phyloP scores from a whole-genome alignment of 1,140 invertebrate species.

The Pollicipes pollicipes region DNA sequence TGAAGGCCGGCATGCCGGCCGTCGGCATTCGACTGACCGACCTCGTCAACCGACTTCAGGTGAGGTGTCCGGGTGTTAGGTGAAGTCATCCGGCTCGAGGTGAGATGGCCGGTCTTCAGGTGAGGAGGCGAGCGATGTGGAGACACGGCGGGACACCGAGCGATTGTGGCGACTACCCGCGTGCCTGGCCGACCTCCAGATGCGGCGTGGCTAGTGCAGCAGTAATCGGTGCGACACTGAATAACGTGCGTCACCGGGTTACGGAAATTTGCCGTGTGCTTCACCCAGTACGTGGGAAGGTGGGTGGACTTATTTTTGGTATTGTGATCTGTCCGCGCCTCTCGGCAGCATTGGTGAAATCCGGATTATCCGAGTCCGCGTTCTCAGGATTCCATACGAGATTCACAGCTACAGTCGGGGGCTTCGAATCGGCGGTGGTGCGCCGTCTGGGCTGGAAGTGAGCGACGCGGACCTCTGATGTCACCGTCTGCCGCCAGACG shows the following conservation, averaged over 20 bases:
- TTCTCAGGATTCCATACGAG: conserved; percentile 28
- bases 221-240: too few species aligned
- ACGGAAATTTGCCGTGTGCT: conserved; percentile 51
- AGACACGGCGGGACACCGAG: too few species aligned
- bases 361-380: too few species aligned
- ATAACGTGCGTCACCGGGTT: too few species aligned
- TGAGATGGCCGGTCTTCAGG: conserved; percentile 17
- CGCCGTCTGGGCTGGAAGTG: conserved; percentile 51
- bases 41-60: too few species aligned
- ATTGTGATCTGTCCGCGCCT: too few species aligned
- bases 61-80: too few species aligned
- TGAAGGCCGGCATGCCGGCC: conserved; percentile 60
- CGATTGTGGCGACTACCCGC: too few species aligned
- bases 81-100: conserved; percentile 58
- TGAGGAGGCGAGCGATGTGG: neutral
- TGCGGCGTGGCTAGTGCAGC: too few species aligned
- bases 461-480: conserved; percentile 23
- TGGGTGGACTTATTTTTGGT: conserved; percentile 47
- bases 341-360: too few species aligned
- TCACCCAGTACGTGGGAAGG: conserved; percentile 42
- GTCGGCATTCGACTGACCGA: conserved; percentile 56
- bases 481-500: conserved; percentile 16
- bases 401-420: conserved; percentile 14
- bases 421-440: conserved; percentile 26
- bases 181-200: too few species aligned